phyloP scores from a whole-genome alignment of 2,113 vertebrate genomes.

The Chionis minor region DNA sequence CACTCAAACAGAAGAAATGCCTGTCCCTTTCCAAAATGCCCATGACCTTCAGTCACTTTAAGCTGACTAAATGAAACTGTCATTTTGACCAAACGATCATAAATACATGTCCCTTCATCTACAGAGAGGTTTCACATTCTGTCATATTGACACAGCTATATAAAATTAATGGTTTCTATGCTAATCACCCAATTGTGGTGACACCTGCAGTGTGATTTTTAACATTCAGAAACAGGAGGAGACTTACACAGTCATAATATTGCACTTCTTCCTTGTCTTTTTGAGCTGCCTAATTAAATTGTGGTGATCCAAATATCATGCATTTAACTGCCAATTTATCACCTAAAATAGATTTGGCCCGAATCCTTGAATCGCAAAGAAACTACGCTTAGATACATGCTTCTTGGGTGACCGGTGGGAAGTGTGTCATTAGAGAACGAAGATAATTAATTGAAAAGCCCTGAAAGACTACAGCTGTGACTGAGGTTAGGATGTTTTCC shows the following conservation, averaged over 20 bases:
- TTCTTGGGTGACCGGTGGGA: not conserved
- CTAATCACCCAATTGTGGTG: not conserved
- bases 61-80: not conserved
- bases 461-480: not conserved
- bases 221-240: not conserved
- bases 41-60: not conserved
- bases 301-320: not conserved
- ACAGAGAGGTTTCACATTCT: not conserved
- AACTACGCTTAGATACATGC: not conserved
- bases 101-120: not conserved
- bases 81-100: not conserved
- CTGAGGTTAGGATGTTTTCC: not conserved
- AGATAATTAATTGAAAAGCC: not conserved
- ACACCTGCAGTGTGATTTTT: not conserved
- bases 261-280: not conserved
- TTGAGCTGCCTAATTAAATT: not conserved
- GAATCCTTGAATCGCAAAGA: not conserved
- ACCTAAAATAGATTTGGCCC: not conserved
- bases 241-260: not conserved
- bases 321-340: not conserved
- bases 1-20: not conserved
- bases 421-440: not conserved
- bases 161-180: not conserved
- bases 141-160: not conserved
- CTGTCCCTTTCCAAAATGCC: not conserved